Conservation (phyloP, 1,140 invertebrate species). For the Thalassaphorura encarpata region DNA sequence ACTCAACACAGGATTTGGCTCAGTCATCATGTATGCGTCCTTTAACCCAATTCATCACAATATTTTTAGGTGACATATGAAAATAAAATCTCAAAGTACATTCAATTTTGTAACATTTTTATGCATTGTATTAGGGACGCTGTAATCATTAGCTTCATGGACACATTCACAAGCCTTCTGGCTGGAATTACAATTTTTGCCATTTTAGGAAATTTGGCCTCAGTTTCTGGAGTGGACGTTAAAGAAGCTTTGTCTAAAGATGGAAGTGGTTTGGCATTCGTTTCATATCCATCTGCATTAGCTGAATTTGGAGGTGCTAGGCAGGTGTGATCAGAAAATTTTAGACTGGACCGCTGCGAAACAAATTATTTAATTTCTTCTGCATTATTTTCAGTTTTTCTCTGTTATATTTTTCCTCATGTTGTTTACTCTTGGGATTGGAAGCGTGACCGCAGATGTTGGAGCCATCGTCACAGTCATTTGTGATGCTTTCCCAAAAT, state of each 20-base stretch:
- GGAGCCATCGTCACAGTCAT: slow-evolving; percentile 56
- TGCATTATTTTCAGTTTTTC: background rate
- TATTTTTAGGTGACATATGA: slow-evolving; percentile 34
- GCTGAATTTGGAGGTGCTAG: slow-evolving; percentile 60
- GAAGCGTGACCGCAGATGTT: slow-evolving; percentile 43
- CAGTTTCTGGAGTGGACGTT: slow-evolving; percentile 36
- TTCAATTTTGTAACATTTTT: background rate
- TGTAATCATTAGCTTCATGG: slow-evolving; percentile 42
- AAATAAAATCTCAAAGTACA: background rate
- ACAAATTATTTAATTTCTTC: background rate
- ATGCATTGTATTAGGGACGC: slow-evolving; percentile 38
- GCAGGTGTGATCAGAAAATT: too few relatives aligned
- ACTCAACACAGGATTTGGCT: slow-evolving; percentile 42
- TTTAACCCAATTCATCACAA: slow-evolving; percentile 46
- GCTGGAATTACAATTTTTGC: slow-evolving; percentile 74
- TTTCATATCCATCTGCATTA: slow-evolving; percentile 83
- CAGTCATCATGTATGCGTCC: slow-evolving; percentile 42
- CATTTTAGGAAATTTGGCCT: background rate
- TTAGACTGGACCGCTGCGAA: too few relatives aligned
- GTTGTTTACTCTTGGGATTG: slow-evolving; percentile 36
- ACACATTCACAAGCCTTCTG: slow-evolving; percentile 58
- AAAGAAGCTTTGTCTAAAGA: slow-evolving; percentile 53
- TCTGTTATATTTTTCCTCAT: slow-evolving; percentile 26
- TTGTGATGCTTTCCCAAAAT: slow-evolving; percentile 55
- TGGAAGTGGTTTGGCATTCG: slow-evolving; percentile 65